These are phyloP conservation scores for Gibbula magus DNA, from an alignment of 2,888 invertebrate genomes.

Conservation along the genomic window DNA sequence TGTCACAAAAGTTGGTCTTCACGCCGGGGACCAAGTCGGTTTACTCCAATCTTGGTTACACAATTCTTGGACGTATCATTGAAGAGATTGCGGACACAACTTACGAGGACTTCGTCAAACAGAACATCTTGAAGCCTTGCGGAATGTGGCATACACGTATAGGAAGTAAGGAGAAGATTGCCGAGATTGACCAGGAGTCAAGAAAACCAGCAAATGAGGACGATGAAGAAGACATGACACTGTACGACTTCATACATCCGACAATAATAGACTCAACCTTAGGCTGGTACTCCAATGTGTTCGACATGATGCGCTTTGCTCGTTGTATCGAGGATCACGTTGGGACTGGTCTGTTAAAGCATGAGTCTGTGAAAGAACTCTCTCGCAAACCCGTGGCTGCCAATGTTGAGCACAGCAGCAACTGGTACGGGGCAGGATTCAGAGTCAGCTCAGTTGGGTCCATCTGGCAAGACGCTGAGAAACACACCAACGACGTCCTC, in stretches of 20 bases:
- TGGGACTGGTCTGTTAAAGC: conserved; percentile 53
- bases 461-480: conserved; percentile 64
- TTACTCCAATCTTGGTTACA: conserved; percentile 69
- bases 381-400: conserved; percentile 38
- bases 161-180: conserved; percentile 37
- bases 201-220: neutral
- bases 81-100: conserved; percentile 55
- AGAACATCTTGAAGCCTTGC: conserved; percentile 55
- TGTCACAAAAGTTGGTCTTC: conserved; percentile 59
- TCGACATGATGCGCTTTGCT: conserved; percentile 65
- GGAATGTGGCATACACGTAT: conserved; percentile 71
- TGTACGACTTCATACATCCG: conserved; percentile 40
- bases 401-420: conserved; percentile 39
- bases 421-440: conserved; percentile 62
- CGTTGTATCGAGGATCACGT: conserved; percentile 53
- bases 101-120: conserved; percentile 63
- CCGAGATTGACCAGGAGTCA: conserved; percentile 28
- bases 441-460: conserved; percentile 54
- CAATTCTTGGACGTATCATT: conserved; percentile 66
- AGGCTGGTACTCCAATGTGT: conserved; percentile 70
- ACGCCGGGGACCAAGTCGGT: conserved; percentile 62
- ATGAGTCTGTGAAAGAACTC: conserved; percentile 50
- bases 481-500: conserved; percentile 59
- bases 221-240: neutral
- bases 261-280: conserved; percentile 63